These are phyloP conservation scores for Hippopotamus amphibius DNA, from an alignment of 2,113 vertebrate species.

Conservation along the genomic window DNA sequence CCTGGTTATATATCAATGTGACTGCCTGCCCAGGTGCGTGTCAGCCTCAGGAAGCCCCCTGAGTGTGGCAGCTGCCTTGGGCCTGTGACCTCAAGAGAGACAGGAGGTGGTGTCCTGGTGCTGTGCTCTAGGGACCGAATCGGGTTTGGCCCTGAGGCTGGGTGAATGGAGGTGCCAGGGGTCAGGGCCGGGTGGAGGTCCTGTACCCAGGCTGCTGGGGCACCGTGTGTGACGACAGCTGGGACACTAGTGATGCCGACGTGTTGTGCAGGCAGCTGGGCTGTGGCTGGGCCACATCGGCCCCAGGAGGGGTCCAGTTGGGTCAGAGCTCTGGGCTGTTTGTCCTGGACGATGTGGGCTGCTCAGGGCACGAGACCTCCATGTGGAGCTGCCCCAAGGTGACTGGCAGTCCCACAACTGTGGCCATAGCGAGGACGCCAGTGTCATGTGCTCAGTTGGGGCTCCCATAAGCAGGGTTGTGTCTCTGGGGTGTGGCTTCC, in stretches of 20 bases:
- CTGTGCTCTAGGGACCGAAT: no score
- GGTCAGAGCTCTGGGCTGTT: not conserved
- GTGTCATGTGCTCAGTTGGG: no score
- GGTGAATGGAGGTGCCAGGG: not conserved
- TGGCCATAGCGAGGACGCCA: no score
- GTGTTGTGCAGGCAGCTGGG: constrained; percentile 76
- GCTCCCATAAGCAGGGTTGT: no score
- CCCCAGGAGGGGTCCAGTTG: not conserved
- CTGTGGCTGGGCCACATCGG: constrained; percentile 24
- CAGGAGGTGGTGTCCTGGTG: not conserved
- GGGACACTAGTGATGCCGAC: constrained; percentile 14
- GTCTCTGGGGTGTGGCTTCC: no score
- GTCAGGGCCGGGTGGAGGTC: constrained; percentile 64
- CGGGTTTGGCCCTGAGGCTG: not conserved
- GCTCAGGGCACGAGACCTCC: not conserved
- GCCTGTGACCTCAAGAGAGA: no score
- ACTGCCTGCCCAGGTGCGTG: no score
- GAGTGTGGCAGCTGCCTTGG: no score
- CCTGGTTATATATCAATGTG: no score
- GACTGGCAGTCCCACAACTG: no score
- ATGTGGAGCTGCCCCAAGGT: no score
- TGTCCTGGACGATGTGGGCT: not conserved
- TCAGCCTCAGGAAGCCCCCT: no score
- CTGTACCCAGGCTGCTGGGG: constrained; percentile 68
- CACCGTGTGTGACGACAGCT: constrained; percentile 62